Percentiles rank a stretch among this genome's conserved stretches.
Evolutionary conservation across 1,140 invertebrate species (phyloP).

Genomic region (Bilobella aurantiaca): DNA sequence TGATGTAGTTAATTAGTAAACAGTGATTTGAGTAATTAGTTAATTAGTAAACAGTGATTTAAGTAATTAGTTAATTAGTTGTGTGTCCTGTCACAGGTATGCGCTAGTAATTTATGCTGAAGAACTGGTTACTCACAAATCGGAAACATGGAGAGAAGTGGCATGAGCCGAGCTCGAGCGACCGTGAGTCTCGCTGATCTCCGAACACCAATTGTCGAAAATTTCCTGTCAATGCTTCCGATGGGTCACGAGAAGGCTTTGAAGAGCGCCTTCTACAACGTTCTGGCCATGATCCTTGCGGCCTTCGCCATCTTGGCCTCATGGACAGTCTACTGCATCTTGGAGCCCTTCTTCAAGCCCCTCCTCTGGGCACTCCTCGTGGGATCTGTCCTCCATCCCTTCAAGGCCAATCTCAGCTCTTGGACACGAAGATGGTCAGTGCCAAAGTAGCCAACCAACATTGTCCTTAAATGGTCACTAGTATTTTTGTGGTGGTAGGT

Average conservation of each 20-base stretch:
- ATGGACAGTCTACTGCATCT: constrained; percentile 68
- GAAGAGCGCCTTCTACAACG: constrained; percentile 77
- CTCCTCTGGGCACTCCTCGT: constrained; percentile 87
- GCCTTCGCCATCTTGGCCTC: constrained; percentile 54
- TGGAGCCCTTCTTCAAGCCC: constrained; percentile 83
- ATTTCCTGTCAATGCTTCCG: constrained; percentile 37
- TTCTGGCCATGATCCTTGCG: constrained; percentile 60
- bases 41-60: too few relatives aligned
- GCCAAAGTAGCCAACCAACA: too few relatives aligned
- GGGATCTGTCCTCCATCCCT: constrained; percentile 77
- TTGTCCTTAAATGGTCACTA: not conserved
- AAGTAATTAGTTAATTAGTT: too few relatives aligned
- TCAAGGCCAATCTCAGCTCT: constrained; percentile 62
- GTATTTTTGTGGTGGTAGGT: constrained; percentile 39
- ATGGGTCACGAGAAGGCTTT: constrained; percentile 65
- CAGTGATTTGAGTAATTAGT: too few relatives aligned
- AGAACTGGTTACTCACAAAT: too few relatives aligned
- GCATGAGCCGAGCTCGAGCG: not conserved
- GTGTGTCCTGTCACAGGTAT: not conserved
- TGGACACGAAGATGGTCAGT: constrained; percentile 52
- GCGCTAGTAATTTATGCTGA: not conserved
- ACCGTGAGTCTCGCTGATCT: constrained; percentile 21
- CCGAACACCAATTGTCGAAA: constrained; percentile 27
- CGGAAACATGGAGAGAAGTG: not conserved
- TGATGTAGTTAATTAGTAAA: too few relatives aligned